These are phyloP conservation scores for Drosophila merina DNA, from an alignment of 2,888 invertebrate species.

Conservation along the genomic window DNA sequence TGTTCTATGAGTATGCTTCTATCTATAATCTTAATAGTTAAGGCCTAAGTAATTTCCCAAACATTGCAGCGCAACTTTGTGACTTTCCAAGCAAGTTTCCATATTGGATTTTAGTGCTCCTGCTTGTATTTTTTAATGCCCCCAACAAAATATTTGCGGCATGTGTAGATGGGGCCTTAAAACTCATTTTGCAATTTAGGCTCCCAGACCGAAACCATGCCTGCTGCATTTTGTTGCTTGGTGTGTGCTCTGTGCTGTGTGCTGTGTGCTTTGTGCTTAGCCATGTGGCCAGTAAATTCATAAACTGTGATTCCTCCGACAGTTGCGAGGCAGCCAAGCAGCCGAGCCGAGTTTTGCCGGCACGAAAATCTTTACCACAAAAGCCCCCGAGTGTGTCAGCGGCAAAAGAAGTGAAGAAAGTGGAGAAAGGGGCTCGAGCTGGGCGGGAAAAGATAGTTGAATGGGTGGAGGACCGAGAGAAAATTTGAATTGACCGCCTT, in stretches of 20 bases:
- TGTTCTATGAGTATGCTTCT: neutral
- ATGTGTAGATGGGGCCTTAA: constrained; percentile 24
- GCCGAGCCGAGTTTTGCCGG: constrained; percentile 31
- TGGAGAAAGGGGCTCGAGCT: constrained; percentile 12
- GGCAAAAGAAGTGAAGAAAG: constrained; percentile 16
- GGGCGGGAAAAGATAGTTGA: constrained; percentile 2
- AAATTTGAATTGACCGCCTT: constrained; percentile 50
- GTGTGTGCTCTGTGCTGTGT: constrained; percentile 35
- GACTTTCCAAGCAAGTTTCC: constrained; percentile 7
- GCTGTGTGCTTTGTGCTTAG: constrained; percentile 55
- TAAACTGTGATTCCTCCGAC: constrained; percentile 59
- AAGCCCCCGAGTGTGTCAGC: constrained; percentile 49
- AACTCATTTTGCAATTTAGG: constrained; percentile 46
- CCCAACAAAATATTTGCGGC: constrained; percentile 25
- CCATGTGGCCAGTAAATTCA: constrained; percentile 69
- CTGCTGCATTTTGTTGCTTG: constrained; percentile 10
- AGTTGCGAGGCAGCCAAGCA: constrained; percentile 24
- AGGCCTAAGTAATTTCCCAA: neutral
- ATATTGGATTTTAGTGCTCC: constrained; percentile 4
- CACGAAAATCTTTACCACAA: constrained; percentile 56
- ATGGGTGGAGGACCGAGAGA: constrained; percentile 4
- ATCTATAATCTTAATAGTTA: neutral
- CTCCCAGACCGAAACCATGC: constrained; percentile 18
- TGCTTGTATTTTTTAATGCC: constrained; percentile 11
- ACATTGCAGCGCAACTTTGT: neutral